Evolutionary conservation across 2,797 vertebrate genomes (phyloP).

Genomic region (Hephaestus fuliginosus): DNA sequence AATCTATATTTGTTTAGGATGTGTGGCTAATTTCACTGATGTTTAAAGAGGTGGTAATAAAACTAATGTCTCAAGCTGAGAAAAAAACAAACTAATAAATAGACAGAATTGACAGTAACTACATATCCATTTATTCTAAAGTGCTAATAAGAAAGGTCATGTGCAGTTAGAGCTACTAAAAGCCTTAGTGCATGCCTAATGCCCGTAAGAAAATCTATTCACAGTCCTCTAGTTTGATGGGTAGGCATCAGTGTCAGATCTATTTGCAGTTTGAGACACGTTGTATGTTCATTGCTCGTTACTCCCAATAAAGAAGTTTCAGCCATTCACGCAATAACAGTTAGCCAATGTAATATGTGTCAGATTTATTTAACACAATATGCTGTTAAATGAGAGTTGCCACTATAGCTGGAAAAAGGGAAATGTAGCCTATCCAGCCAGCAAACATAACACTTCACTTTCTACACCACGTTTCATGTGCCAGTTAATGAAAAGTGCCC

Average conservation of each 20-base stretch:
- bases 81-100: conserved; percentile 15
- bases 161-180: conserved; percentile 7
- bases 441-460: conserved; percentile 13
- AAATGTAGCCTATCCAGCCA: background rate
- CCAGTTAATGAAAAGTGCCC: background rate
- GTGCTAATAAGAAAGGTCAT: conserved; percentile 12
- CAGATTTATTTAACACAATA: conserved; percentile 20
- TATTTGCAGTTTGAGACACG: background rate
- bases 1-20: background rate
- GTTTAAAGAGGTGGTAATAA: background rate
- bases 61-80: background rate
- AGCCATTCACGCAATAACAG: background rate
- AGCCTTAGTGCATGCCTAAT: conserved; percentile 3
- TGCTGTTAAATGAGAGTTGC: background rate
- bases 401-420: background rate
- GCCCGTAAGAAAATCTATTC: background rate
- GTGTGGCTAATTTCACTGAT: conserved; percentile 11
- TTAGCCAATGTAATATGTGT: conserved; percentile 15
- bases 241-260: conserved; percentile 1
- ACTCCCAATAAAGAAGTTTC: conserved; percentile 23
- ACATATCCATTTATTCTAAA: conserved; percentile 27
- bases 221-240: conserved; percentile 6
- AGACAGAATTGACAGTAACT: conserved; percentile 3
- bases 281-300: conserved; percentile 7
- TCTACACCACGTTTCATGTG: conserved; percentile 6